phyloP scores from a whole-genome alignment of 2,888 invertebrate genomes.

The Catotricha subobsoleta region DNA sequence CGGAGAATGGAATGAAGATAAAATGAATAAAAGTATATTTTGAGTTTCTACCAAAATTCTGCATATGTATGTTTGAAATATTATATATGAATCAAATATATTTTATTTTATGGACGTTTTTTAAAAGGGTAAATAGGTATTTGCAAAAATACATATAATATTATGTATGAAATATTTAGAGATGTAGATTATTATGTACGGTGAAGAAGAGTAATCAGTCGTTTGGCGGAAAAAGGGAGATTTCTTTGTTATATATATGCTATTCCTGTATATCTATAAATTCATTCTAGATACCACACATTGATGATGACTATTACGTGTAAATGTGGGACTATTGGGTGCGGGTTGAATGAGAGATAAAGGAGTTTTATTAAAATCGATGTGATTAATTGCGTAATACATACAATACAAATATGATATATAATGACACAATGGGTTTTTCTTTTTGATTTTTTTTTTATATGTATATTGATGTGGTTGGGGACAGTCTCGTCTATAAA shows the following conservation, averaged over 20 bases:
- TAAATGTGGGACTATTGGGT: background rate
- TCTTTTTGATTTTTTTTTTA: too few relatives aligned
- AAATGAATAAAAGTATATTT: too few relatives aligned
- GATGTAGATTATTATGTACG: too few relatives aligned
- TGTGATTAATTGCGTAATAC: slow-evolving; percentile 1
- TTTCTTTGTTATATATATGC: background rate
- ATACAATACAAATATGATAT: too few relatives aligned
- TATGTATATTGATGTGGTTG: too few relatives aligned
- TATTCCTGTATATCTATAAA: background rate
- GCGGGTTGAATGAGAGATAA: background rate
- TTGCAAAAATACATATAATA: background rate
- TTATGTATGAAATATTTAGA: background rate
- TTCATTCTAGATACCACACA: background rate
- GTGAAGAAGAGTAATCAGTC: slow-evolving; percentile 4
- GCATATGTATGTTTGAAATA: too few relatives aligned
- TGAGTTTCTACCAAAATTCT: too few relatives aligned
- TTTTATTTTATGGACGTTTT: background rate
- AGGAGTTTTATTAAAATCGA: slow-evolving; percentile 2
- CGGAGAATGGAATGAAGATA: too few relatives aligned
- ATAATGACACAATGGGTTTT: too few relatives aligned
- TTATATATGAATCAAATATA: slow-evolving; percentile 1
- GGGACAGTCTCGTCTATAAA: too few relatives aligned
- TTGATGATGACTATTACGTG: background rate
- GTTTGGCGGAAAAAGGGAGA: background rate
- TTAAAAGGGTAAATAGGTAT: background rate